phyloP scores from a whole-genome alignment of 2,113 vertebrate species.

The Bubo bubo region DNA sequence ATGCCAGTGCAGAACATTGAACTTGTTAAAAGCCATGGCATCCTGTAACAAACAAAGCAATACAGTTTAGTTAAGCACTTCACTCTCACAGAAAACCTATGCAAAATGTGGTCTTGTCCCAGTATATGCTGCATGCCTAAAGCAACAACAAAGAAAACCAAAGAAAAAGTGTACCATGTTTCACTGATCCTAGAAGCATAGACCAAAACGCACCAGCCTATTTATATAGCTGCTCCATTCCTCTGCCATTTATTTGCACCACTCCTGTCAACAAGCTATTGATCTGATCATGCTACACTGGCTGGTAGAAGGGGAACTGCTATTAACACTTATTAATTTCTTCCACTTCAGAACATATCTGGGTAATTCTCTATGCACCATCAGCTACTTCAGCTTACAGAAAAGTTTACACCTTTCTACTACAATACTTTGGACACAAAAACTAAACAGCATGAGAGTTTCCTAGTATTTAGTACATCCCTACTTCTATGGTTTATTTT shows the following conservation, averaged over 20 bases:
- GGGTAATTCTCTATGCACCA: neutral
- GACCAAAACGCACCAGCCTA: neutral
- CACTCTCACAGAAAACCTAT: neutral
- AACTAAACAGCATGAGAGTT: neutral
- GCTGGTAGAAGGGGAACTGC: neutral
- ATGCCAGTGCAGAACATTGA: slow-evolving; percentile 98
- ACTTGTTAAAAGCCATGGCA: slow-evolving; percentile 96
- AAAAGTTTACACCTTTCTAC: neutral
- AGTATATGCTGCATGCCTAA: neutral
- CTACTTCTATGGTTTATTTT: neutral
- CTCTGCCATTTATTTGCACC: neutral
- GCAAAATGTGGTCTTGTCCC: neutral
- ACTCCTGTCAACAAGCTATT: neutral
- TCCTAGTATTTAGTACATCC: neutral
- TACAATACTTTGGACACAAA: rapidly evolving
- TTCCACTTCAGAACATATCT: neutral
- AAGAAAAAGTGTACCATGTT: neutral
- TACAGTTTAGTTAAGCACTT: neutral
- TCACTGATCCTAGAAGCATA: neutral
- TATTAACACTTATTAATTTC: neutral
- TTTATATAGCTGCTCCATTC: neutral
- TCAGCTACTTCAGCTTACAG: neutral
- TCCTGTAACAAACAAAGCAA: slow-evolving; percentile 78
- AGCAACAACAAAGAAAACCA: neutral
- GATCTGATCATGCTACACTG: neutral